A percentile compares a stretch with the other conserved stretches of the same genome.
These are phyloP conservation scores for Ephestia elutella DNA, from an alignment of 1,140 invertebrate genomes.

Conservation along the genomic window DNA sequence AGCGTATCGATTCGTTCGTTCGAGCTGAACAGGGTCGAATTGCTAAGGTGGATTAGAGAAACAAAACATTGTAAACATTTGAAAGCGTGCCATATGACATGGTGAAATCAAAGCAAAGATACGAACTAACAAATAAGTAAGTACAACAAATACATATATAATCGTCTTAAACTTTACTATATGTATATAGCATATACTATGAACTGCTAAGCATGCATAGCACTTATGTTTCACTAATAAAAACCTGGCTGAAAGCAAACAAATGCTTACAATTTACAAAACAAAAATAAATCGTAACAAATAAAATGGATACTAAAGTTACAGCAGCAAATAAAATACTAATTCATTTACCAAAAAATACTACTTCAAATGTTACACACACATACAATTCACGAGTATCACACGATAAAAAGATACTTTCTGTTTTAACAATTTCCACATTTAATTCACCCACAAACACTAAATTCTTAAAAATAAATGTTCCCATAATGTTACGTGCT, in stretches of 20 bases:
- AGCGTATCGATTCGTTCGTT: neutral
- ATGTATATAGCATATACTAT: slow-evolving; percentile 59
- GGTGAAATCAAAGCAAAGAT: slow-evolving; percentile 55
- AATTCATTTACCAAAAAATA: slow-evolving; percentile 26
- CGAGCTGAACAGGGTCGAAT: neutral
- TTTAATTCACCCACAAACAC: slow-evolving; percentile 6
- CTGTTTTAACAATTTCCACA: slow-evolving; percentile 20
- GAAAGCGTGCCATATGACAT: slow-evolving; percentile 67
- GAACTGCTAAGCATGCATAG: slow-evolving; percentile 73
- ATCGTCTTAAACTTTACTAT: slow-evolving; percentile 41
- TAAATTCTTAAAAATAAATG: slow-evolving; percentile 17
- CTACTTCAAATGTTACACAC: slow-evolving; percentile 30
- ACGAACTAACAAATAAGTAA: slow-evolving; percentile 67
- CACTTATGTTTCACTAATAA: slow-evolving; percentile 45
- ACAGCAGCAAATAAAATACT: slow-evolving; percentile 29
- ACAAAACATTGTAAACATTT: slow-evolving; percentile 69
- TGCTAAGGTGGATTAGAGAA: slow-evolving; percentile 29
- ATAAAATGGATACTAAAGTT: slow-evolving; percentile 38
- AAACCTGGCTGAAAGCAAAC: slow-evolving; percentile 66
- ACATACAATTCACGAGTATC: slow-evolving; percentile 28
- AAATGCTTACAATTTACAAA: slow-evolving; percentile 74
- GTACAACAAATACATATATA: slow-evolving; percentile 71
- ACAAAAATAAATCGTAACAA: slow-evolving; percentile 34
- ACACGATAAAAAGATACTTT: slow-evolving; percentile 23
- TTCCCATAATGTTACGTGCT: slow-evolving; percentile 13